Conservation (phyloP, 2,888 invertebrate species). For the Hypsopygia costalis region DNA sequence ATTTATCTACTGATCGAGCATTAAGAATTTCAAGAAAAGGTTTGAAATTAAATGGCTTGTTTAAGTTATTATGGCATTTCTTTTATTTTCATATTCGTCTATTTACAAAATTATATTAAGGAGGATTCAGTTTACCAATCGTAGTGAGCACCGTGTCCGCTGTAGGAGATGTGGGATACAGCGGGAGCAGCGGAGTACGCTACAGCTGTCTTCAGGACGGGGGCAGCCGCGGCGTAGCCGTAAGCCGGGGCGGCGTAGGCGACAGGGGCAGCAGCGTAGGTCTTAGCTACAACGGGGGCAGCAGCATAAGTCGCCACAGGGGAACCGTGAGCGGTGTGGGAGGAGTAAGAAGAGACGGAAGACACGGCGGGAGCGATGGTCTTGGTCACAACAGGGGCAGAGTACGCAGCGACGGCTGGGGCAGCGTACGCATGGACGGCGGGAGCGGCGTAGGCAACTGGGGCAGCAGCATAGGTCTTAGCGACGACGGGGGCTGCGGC, state of each 20-base stretch:
- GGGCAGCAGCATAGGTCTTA: conserved; percentile 21
- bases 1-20: too few relatives aligned
- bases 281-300: conserved; percentile 14
- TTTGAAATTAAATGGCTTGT: neutral
- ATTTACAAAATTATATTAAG: conserved; percentile 40
- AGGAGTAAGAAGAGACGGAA: conserved; percentile 20
- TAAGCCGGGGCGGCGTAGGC: conserved; percentile 19
- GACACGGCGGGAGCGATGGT: conserved; percentile 48
- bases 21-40: too few relatives aligned
- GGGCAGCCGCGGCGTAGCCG: conserved; percentile 17
- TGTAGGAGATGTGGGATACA: conserved; percentile 83
- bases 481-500: conserved; percentile 41
- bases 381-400: conserved; percentile 29
- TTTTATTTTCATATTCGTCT: conserved; percentile 38
- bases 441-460: conserved; percentile 44
- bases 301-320: conserved; percentile 17
- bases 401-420: conserved; percentile 30
- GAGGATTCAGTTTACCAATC: conserved; percentile 78
- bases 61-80: conserved; percentile 31
- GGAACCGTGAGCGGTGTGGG: conserved; percentile 37
- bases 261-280: conserved; percentile 19
- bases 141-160: conserved; percentile 83
- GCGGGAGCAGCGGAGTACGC: conserved; percentile 64
- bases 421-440: conserved; percentile 28
- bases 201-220: conserved; percentile 16